Percentiles rank a stretch among this genome's conserved stretches.
Evolutionary conservation across 2,888 invertebrate species (phyloP).

Genomic region (Tipula lateralis): DNA sequence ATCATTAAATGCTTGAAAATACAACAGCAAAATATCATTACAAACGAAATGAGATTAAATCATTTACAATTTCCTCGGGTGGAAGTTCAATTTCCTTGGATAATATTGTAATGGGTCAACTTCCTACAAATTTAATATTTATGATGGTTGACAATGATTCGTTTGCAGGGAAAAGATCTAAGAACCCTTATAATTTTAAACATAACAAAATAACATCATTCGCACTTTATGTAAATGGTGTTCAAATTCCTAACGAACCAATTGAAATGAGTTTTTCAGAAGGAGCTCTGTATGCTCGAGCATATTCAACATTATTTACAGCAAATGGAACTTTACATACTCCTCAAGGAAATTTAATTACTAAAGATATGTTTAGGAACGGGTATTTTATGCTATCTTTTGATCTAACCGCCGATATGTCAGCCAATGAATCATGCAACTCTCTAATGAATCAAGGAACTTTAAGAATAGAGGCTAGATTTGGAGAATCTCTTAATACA

Average conservation of each 20-base stretch:
- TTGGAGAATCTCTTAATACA: not conserved
- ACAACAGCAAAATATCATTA: constrained; percentile 29
- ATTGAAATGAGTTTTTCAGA: not conserved
- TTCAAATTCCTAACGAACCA: not conserved
- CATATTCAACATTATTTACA: not conserved
- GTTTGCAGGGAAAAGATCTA: not conserved
- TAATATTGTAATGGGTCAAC: constrained; percentile 7
- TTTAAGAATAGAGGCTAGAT: not conserved
- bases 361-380: not conserved
- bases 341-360: not conserved
- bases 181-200: constrained; percentile 13
- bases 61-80: not conserved
- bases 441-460: not conserved
- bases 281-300: not conserved
- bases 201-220: not conserved
- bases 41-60: constrained; percentile 27
- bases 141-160: constrained; percentile 14
- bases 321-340: constrained; percentile 24
- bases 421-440: not conserved
- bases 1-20: not conserved
- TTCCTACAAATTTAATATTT: not conserved
- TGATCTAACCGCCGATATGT: not conserved
- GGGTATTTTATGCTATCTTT: not conserved
- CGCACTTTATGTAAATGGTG: not conserved
- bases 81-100: not conserved